Evolutionary conservation across 2,888 invertebrate species (phyloP).

Genomic region (Drosophila fungiperda): DNA sequence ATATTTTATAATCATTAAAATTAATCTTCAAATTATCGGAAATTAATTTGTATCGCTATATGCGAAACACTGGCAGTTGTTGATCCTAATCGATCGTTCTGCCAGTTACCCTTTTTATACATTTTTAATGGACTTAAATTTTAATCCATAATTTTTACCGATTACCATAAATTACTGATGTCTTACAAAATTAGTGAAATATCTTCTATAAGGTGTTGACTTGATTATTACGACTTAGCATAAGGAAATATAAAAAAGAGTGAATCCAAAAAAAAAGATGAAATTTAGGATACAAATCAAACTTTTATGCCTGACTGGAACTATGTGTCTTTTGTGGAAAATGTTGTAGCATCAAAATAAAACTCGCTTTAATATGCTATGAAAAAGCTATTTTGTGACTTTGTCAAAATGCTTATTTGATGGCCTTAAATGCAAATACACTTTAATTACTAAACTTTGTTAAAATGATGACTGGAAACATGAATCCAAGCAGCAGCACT

Average conservation of each 20-base stretch:
- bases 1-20: not conserved
- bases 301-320: not conserved
- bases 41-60: not conserved
- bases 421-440: not conserved
- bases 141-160: not conserved
- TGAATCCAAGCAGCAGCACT: constrained; percentile 91
- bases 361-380: not conserved
- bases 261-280: not conserved
- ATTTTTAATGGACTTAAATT: not conserved
- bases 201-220: not conserved
- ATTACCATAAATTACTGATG: too few species aligned
- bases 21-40: not conserved
- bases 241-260: not conserved
- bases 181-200: not conserved
- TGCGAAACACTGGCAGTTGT: not conserved
- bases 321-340: not conserved
- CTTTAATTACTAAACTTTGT: constrained; percentile 86
- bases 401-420: not conserved
- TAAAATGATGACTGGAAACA: constrained; percentile 91
- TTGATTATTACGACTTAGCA: not conserved
- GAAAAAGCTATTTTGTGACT: not conserved
- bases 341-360: not conserved
- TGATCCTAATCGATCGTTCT: not conserved
- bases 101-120: not conserved
- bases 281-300: not conserved